phyloP scores from a whole-genome alignment of 2,113 vertebrate genomes.

The Gorsachius goisagi region DNA sequence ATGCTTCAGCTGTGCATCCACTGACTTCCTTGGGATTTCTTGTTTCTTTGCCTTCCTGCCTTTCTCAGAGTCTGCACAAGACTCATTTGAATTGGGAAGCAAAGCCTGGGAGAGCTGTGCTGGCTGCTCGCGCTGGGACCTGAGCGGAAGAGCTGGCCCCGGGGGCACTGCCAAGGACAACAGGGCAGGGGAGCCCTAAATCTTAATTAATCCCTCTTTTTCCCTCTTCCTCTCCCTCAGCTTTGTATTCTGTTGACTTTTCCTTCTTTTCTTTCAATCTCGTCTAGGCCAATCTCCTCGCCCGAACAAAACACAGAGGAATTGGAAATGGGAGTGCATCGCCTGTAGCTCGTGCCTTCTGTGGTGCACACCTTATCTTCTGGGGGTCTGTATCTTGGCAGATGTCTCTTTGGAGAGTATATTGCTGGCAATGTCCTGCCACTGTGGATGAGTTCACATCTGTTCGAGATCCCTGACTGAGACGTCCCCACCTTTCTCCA shows the following conservation, averaged over 20 bases:
- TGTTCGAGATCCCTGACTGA: neutral
- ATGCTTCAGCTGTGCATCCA: slow-evolving; percentile 15
- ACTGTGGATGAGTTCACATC: neutral
- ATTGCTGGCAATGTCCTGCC: neutral
- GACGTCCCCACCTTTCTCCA: neutral
- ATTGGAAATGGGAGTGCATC: neutral
- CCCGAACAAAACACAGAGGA: neutral
- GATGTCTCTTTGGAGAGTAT: neutral
- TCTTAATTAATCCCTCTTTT: neutral
- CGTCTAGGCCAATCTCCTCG: neutral
- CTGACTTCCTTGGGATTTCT: slow-evolving; percentile 28
- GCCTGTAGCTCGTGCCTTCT: neutral
- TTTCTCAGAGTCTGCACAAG: neutral
- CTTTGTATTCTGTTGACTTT: neutral
- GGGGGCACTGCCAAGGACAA: neutral
- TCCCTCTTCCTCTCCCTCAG: neutral
- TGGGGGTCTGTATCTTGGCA: neutral
- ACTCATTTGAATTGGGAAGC: neutral
- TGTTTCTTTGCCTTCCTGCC: slow-evolving; percentile 26
- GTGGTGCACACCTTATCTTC: neutral
- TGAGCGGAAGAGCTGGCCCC: neutral
- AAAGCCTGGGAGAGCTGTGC: neutral
- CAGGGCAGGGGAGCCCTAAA: neutral
- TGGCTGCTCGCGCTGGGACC: neutral
- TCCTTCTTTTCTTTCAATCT: neutral